phyloP scores from a whole-genome alignment of 1,140 invertebrate genomes.

The Penaeus vannamei region DNA sequence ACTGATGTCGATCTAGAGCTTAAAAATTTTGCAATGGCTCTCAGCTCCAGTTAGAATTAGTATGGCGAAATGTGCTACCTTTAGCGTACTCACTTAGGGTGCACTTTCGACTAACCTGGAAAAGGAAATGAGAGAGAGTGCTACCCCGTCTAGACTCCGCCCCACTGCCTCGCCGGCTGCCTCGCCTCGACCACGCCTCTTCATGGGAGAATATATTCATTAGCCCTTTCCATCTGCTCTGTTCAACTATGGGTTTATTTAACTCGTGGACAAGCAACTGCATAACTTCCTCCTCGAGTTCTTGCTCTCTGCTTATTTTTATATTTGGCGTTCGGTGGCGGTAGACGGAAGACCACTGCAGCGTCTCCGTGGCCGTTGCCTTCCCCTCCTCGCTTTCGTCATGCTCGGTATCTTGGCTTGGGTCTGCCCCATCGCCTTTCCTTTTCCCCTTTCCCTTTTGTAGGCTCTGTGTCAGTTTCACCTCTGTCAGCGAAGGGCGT shows the following conservation, averaged over 20 bases:
- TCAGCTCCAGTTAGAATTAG: background rate
- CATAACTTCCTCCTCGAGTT: background rate
- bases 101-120: conserved; percentile 46
- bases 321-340: conserved; percentile 32
- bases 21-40: too few species aligned
- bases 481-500: too few species aligned
- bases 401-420: too few species aligned
- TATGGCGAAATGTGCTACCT: background rate
- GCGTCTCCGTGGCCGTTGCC: background rate
- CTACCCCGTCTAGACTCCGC: conserved; percentile 43
- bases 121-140: conserved; percentile 47
- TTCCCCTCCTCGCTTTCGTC: too few species aligned
- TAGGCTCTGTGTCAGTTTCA: too few species aligned
- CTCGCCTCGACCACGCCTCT: background rate
- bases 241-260: background rate
- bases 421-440: too few species aligned
- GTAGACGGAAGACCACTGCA: background rate
- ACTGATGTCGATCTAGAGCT: too few species aligned
- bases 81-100: background rate
- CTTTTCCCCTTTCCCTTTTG: too few species aligned
- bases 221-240: background rate
- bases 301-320: conserved; percentile 23
- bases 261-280: too few species aligned
- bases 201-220: too few species aligned
- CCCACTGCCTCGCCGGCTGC: background rate